phyloP scores from a whole-genome alignment of 2,888 invertebrate genomes.

The Xestia xanthographa region DNA sequence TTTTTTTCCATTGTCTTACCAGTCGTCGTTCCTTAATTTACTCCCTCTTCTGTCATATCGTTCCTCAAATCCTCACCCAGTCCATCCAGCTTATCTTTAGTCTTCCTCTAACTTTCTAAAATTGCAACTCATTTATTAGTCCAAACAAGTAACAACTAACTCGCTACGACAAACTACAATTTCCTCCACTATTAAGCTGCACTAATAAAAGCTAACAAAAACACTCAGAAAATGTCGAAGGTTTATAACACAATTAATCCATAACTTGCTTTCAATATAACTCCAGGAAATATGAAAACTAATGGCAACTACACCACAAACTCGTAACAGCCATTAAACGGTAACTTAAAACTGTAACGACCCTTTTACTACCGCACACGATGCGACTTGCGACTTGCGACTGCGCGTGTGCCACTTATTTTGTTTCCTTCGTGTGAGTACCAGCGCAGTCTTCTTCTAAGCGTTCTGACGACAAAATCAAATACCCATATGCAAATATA shows the following conservation, averaged over 20 bases:
- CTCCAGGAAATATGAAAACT: slow-evolving; percentile 3
- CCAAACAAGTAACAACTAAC: background rate
- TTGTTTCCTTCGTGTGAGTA: background rate
- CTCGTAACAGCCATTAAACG: slow-evolving; percentile 33
- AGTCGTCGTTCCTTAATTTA: background rate
- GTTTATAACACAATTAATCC: slow-evolving; percentile 7
- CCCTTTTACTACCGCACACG: background rate
- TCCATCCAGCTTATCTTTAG: background rate
- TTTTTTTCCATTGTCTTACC: background rate
- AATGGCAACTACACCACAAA: slow-evolving; percentile 34
- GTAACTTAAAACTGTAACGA: slow-evolving; percentile 27
- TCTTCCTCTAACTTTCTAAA: background rate
- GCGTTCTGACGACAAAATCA: too few relatives aligned
- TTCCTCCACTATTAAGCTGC: background rate
- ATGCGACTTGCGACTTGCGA: background rate
- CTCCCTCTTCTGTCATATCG: background rate
- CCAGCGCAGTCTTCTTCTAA: background rate
- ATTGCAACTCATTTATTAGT: background rate
- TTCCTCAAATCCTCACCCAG: background rate
- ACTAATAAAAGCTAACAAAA: slow-evolving; percentile 3
- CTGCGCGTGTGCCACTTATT: background rate
- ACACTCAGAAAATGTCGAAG: background rate
- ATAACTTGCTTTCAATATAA: slow-evolving; percentile 6
- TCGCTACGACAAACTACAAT: background rate
- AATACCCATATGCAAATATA: too few relatives aligned